These are phyloP conservation scores for Cryptoblepharus egeriae DNA, from an alignment of 2,797 vertebrate species.

Conservation along the genomic window DNA sequence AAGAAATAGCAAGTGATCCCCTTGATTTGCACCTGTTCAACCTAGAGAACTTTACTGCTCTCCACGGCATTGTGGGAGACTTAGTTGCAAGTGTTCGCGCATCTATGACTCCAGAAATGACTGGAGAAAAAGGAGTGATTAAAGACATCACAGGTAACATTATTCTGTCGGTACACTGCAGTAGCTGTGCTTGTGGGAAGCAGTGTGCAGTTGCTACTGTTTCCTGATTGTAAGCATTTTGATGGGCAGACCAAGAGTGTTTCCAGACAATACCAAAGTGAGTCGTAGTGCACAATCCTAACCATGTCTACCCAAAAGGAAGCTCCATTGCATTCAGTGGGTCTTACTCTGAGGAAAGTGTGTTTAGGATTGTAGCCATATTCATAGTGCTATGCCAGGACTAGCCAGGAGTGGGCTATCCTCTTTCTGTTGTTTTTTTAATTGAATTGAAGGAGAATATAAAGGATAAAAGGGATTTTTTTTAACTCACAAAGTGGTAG, in stretches of 20 bases:
- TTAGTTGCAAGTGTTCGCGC: slow-evolving; percentile 83
- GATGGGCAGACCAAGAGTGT: slow-evolving; percentile 39
- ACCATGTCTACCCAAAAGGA: no score
- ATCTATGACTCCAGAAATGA: slow-evolving; percentile 75
- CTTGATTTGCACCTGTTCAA: slow-evolving; percentile 82
- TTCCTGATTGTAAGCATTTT: slow-evolving; percentile 44
- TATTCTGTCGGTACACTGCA: slow-evolving; percentile 70
- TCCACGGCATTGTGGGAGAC: slow-evolving; percentile 83
- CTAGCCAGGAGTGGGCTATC: background rate
- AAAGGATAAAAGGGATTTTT: background rate
- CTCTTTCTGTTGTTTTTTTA: background rate
- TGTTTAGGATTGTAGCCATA: no score
- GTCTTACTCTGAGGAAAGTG: no score
- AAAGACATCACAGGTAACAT: slow-evolving; percentile 88
- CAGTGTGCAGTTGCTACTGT: slow-evolving; percentile 56
- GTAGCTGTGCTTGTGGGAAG: slow-evolving; percentile 71
- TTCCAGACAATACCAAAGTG: slow-evolving; percentile 14
- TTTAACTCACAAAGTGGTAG: background rate
- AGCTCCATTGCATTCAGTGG: no score
- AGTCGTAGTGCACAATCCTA: background rate
- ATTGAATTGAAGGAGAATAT: background rate
- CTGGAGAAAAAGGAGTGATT: slow-evolving; percentile 79
- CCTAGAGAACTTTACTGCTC: slow-evolving; percentile 85
- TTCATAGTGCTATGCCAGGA: background rate
- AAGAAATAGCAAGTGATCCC: slow-evolving; percentile 84